phyloP scores from a whole-genome alignment of 2,797 vertebrate species.

The Sciaenops ocellatus region DNA sequence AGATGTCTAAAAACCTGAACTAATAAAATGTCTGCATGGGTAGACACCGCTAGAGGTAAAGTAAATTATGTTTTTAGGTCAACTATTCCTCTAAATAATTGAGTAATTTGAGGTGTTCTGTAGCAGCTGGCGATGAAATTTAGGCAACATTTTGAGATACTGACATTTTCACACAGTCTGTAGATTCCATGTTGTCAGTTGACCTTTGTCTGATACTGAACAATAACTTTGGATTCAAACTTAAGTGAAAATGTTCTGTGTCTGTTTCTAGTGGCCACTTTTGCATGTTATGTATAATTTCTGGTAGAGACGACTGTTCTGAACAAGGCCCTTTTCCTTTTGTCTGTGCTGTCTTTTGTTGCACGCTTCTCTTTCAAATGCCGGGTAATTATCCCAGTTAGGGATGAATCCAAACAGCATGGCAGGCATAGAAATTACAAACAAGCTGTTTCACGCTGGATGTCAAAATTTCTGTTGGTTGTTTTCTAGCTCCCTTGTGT shows the following conservation, averaged over 20 bases:
- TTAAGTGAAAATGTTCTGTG: neutral
- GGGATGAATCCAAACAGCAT: slow-evolving; percentile 61
- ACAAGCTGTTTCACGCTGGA: slow-evolving; percentile 48
- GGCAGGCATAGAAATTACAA: slow-evolving; percentile 59
- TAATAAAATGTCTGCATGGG: neutral
- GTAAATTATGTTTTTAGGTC: neutral
- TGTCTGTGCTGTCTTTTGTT: slow-evolving; percentile 51
- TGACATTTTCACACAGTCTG: slow-evolving; percentile 5
- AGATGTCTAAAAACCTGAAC: neutral
- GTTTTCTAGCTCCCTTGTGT: slow-evolving; percentile 31
- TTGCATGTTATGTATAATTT: slow-evolving; percentile 32
- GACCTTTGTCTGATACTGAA: slow-evolving; percentile 4
- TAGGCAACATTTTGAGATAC: slow-evolving; percentile 1
- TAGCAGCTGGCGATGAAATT: neutral
- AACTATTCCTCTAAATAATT: neutral
- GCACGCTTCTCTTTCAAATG: slow-evolving; percentile 39
- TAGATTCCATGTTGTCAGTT: neutral
- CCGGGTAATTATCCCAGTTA: slow-evolving; percentile 71
- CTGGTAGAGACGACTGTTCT: slow-evolving; percentile 26
- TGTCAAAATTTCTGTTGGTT: slow-evolving; percentile 45
- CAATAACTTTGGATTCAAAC: slow-evolving; percentile 1
- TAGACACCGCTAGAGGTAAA: neutral
- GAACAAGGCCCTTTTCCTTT: slow-evolving; percentile 31
- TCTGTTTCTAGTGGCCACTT: neutral
- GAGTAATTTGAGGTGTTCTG: neutral